Evolutionary conservation across 1,140 invertebrate species (phyloP).

Genomic region (Solenopsis fugax): DNA sequence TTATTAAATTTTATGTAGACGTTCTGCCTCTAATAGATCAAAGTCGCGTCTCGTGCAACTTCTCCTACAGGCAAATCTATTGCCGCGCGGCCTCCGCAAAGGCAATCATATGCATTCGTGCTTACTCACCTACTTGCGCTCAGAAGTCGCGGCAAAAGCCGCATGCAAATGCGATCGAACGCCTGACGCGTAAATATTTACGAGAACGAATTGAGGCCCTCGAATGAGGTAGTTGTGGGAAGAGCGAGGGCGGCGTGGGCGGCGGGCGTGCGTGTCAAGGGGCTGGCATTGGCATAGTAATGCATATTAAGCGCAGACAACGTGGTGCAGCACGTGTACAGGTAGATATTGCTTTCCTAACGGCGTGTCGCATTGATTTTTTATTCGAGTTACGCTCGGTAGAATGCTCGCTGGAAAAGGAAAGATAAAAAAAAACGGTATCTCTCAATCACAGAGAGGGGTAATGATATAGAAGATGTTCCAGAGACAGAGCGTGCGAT

Average conservation of each 20-base stretch:
- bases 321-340: conserved; percentile 24
- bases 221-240: conserved; percentile 44
- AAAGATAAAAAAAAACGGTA: background rate
- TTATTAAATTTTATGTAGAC: background rate
- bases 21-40: conserved; percentile 3
- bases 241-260: conserved; percentile 17
- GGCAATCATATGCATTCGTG: conserved; percentile 58
- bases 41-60: conserved; percentile 1
- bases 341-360: conserved; percentile 51
- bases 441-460: conserved; percentile 9
- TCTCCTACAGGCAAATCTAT: conserved; percentile 26
- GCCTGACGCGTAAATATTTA: conserved; percentile 81
- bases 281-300: conserved; percentile 58
- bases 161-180: conserved; percentile 78
- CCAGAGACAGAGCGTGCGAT: background rate
- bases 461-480: background rate
- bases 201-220: conserved; percentile 69
- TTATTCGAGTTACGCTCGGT: conserved; percentile 8
- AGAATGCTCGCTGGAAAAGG: background rate
- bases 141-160: conserved; percentile 75
- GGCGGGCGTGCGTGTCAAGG: conserved; percentile 54
- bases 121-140: conserved; percentile 64
- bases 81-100: conserved; percentile 51
- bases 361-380: conserved; percentile 41
- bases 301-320: conserved; percentile 57